These are phyloP conservation scores for Pristiophorus japonicus DNA, from an alignment of 2,113 vertebrate species.

Conservation along the genomic window DNA sequence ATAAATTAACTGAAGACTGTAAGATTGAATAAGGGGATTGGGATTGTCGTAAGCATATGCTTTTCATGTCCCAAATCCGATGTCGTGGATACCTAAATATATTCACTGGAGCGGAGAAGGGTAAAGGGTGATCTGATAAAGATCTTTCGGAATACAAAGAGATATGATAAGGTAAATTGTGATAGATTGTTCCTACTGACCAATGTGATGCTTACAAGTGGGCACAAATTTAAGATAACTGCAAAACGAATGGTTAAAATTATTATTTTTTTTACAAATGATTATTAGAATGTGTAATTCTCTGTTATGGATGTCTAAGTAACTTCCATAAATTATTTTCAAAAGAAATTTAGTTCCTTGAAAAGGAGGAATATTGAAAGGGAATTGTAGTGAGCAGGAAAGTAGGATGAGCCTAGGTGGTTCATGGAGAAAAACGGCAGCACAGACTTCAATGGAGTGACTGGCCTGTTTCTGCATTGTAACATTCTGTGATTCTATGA, in stretches of 20 bases:
- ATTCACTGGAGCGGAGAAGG: neutral
- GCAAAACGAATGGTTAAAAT: neutral
- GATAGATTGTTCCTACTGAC: neutral
- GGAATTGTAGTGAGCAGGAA: neutral
- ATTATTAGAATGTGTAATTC: neutral
- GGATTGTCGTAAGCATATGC: neutral
- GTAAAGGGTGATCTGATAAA: neutral
- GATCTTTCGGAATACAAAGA: neutral
- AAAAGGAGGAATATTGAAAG: neutral
- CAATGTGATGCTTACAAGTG: neutral
- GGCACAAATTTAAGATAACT: neutral
- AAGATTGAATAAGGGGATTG: neutral
- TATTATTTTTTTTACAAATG: neutral
- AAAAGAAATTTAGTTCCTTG: neutral
- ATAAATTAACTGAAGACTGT: neutral
- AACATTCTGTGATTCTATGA: neutral
- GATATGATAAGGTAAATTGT: neutral
- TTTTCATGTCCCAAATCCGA: neutral
- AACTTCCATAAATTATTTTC: neutral
- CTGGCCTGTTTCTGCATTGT: neutral
- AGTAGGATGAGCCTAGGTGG: neutral
- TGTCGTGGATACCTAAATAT: neutral
- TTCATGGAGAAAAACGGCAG: neutral
- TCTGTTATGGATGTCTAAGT: neutral
- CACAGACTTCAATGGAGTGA: neutral